Percentiles rank a stretch among this genome's conserved stretches.
Conservation (phyloP, 2,888 invertebrate species). For the Andrena trimmerana region DNA sequence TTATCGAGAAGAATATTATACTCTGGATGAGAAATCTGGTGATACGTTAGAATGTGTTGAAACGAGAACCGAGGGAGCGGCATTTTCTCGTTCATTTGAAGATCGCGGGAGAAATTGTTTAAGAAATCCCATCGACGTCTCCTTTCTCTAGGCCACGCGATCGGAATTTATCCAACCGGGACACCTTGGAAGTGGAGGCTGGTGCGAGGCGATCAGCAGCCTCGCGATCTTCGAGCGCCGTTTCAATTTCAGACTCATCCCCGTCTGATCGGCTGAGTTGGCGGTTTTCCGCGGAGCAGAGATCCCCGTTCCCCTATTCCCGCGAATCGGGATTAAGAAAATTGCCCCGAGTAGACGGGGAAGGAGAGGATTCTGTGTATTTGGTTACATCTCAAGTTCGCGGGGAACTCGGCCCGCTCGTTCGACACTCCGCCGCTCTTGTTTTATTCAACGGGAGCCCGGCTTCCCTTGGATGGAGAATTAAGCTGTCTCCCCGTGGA, state of each 20-base stretch:
- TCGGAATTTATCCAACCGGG: conserved; percentile 24
- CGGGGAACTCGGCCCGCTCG: conserved; percentile 22
- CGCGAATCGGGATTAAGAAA: conserved; percentile 64
- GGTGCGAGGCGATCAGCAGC: conserved; percentile 22
- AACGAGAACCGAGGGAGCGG: too few relatives aligned
- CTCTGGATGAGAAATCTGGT: too few relatives aligned
- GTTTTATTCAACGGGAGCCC: conserved; percentile 36
- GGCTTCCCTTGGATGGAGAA: not conserved
- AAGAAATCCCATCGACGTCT: conserved; percentile 10
- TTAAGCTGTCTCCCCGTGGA: conserved; percentile 29
- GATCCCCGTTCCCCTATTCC: conserved; percentile 40
- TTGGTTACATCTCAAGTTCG: conserved; percentile 54
- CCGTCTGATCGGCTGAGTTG: conserved; percentile 67
- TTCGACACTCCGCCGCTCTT: conserved; percentile 37
- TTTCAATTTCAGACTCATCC: conserved; percentile 70
- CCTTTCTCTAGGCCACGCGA: not conserved
- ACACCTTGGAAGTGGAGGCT: conserved; percentile 2
- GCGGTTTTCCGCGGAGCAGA: conserved; percentile 61
- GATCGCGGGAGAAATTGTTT: conserved; percentile 10
- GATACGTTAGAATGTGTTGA: too few relatives aligned
- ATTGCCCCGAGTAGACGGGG: conserved; percentile 46
- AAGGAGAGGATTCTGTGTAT: conserved; percentile 19
- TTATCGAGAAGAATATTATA: too few relatives aligned
- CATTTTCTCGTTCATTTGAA: too few relatives aligned
- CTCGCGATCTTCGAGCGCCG: conserved; percentile 53